A percentile compares a stretch with the other conserved stretches of the same genome.
Conservation (phyloP, 2,113 vertebrate genomes). For the Ovis canadensis region DNA sequence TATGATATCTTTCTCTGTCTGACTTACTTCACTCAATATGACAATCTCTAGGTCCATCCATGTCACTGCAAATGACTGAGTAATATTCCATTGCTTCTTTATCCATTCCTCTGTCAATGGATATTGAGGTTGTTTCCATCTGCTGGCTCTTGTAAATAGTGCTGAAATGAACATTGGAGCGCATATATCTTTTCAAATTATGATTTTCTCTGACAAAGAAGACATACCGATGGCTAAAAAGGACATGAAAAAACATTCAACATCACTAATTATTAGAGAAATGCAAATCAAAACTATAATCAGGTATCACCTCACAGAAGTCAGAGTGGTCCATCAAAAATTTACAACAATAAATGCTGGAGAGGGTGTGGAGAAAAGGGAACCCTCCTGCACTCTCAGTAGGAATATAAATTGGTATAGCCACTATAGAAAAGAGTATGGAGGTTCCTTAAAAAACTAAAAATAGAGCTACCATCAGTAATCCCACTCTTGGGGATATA, state of each 20-base stretch:
- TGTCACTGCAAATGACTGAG: neutral
- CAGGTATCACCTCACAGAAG: neutral
- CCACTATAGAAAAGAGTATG: neutral
- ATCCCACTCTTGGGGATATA: neutral
- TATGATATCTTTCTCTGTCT: neutral
- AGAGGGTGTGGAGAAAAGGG: neutral
- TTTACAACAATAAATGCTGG: neutral
- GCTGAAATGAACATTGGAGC: neutral
- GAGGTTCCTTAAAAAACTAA: neutral
- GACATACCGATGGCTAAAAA: neutral
- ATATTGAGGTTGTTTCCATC: neutral
- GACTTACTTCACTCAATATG: neutral
- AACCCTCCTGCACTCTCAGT: neutral
- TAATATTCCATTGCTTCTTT: neutral
- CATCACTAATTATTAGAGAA: neutral
- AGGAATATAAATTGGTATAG: neutral
- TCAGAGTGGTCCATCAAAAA: neutral
- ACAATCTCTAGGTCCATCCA: neutral
- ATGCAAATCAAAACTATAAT: neutral
- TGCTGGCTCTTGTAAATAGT: neutral
- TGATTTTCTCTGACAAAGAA: neutral
- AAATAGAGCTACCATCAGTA: neutral
- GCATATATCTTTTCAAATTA: neutral
- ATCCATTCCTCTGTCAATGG: neutral
- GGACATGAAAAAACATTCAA: neutral